Evolutionary conservation across 2,888 invertebrate species (phyloP).

Genomic region (Ecliptopera silaceata): DNA sequence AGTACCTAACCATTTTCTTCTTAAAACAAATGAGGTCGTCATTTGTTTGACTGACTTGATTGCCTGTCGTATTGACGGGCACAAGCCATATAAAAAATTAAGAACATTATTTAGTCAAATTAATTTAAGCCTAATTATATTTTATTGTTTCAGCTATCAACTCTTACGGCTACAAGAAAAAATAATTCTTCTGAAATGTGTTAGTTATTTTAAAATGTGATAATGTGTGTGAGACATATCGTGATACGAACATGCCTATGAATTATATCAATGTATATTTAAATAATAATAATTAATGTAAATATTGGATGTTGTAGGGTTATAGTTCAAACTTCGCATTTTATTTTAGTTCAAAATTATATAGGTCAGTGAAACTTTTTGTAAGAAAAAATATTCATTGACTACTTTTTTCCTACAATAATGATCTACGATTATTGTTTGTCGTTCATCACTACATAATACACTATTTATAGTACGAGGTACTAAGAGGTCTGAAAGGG

Average conservation of each 20-base stretch:
- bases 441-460: too few relatives aligned
- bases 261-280: conserved; percentile 8
- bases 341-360: conserved; percentile 13
- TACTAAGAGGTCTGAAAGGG: too few relatives aligned
- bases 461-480: too few relatives aligned
- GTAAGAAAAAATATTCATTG: background rate
- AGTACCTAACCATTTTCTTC: too few relatives aligned
- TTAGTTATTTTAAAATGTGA: conserved; percentile 34
- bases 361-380: background rate
- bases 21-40: too few relatives aligned
- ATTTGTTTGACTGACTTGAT: too few relatives aligned
- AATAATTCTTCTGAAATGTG: conserved; percentile 40
- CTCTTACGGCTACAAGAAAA: conserved; percentile 88
- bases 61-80: too few relatives aligned
- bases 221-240: conserved; percentile 41
- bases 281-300: background rate
- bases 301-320: conserved; percentile 10
- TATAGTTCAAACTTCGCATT: conserved; percentile 36
- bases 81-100: too few relatives aligned
- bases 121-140: background rate
- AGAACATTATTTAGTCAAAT: background rate
- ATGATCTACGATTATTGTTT: too few relatives aligned
- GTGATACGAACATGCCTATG: conserved; percentile 33
- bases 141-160: conserved; percentile 84
- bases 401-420: too few relatives aligned